Base-by-base conservation (phyloP, 2,888 invertebrate genomes). In the Chrysopilus asiliformis region DNA sequence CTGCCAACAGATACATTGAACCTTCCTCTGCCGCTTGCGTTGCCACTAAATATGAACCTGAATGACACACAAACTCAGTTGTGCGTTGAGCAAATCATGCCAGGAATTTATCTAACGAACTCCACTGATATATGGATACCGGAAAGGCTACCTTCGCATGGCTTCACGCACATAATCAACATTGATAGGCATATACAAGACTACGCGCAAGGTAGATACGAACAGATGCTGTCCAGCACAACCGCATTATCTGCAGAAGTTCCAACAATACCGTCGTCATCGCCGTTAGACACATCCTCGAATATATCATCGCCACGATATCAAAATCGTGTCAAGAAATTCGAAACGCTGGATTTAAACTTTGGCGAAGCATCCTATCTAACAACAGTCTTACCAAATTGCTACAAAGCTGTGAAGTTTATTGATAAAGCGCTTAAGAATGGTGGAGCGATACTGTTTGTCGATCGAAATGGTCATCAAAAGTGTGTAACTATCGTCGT, bases 361-460 rank as follows among this genome's bases (percentile, higher is more conserved):
- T 56, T 55, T 41, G 54, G 54, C 14, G 53, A 53, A 43, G 49
- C 51, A 24, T 47, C 51, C 14, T 54, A 52, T 43, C 38, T 54
- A 28, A 53, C 51, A 16, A 53, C 52, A 13, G 53, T 56, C 9
- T 38, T 56, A 31, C 55, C 54, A 36, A 56, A 54, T 45, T 56
- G 56, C 34, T 55, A 56, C 36, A 51, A 47, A 24, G 53, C 53
- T 29, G 55, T 53, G 4, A 50, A 50, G 42, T 54, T 53, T 39
- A 53, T 56, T 18, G 51, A 52, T 34, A 52, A 50, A 38, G 51
- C 53, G 2, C 36, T 54, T 28, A 46, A 47, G 28, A 38, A 41
- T 15, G 48, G 47, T 33, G 53, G 51, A 8, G 48, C 46, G 7
- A 49, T 53, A 26, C 36, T 55, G 14, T 48, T 55, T 13, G 50